phyloP scores from a whole-genome alignment of 64 coral and sea anemone species.

The Montipora sp. region DNA sequence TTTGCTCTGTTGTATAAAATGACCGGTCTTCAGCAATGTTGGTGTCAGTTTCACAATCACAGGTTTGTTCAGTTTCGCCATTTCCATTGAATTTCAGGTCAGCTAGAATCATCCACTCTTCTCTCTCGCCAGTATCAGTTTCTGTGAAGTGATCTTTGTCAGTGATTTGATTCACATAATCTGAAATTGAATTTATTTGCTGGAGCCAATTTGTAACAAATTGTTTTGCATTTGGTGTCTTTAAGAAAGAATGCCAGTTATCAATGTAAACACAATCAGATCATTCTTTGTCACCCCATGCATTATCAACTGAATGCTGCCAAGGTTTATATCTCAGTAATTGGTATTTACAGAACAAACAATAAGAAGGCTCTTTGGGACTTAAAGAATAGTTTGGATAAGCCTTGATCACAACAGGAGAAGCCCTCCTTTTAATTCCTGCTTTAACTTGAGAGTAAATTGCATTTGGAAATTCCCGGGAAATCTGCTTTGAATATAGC shows the following conservation, averaged over 20 bases:
- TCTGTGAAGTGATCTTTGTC: conserved; percentile 41
- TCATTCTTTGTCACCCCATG: conserved; percentile 38
- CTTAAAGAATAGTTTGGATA: conserved; percentile 49
- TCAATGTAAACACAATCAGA: too few relatives aligned
- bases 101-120: conserved; percentile 68
- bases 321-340: conserved; percentile 69
- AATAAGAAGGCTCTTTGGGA: conserved; percentile 20
- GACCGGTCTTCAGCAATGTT: conserved; percentile 43
- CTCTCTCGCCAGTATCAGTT: conserved; percentile 52
- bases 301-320: conserved; percentile 59
- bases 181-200: conserved; percentile 59
- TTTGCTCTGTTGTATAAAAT: conserved; percentile 47
- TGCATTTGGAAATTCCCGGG: conserved; percentile 42
- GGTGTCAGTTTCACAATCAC: conserved; percentile 12
- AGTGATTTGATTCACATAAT: conserved; percentile 55
- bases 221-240: too few relatives aligned
- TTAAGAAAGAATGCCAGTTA: too few relatives aligned
- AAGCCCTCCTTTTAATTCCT: conserved; percentile 43
- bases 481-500: conserved; percentile 13
- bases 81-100: conserved; percentile 48
- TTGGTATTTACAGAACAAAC: conserved; percentile 54
- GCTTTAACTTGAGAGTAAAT: conserved; percentile 44
- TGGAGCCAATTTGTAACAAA: too few relatives aligned
- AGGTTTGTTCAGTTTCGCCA: conserved; percentile 25
- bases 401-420: conserved; percentile 43